Conservation (phyloP, 2,113 vertebrate species). For the western clawed frog (Xenopus tropicalis) region UCB_Xtro_10.0 CM004444.2:37167501-37168000, state of each 20-base stretch:
- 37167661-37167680: slow-evolving; percentile 19
- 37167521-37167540: slow-evolving; percentile 9
- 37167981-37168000: not conserved
- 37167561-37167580: slow-evolving; percentile 1
- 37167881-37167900: slow-evolving; percentile 43
- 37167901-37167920: slow-evolving; percentile 49
- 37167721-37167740: slow-evolving; percentile 22
- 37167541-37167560: slow-evolving; percentile 16
- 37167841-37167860: slow-evolving; percentile 51
- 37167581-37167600: slow-evolving; percentile 24
- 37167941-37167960: not conserved
- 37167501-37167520: slow-evolving; percentile 27
- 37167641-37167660: slow-evolving; percentile 18
- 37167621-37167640: not conserved
- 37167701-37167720: slow-evolving; percentile 37
- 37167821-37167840: slow-evolving; percentile 55
- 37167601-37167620: not conserved
- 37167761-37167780: slow-evolving; percentile 33
- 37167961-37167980: not conserved
- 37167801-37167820: slow-evolving; percentile 47
- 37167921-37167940: slow-evolving; percentile 40
- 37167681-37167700: slow-evolving; percentile 16
- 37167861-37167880: slow-evolving; percentile 50
- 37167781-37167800: slow-evolving; percentile 50
- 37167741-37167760: slow-evolving; percentile 29